Base-by-base conservation (phyloP, 2,888 invertebrate species). In the Drosophila bunnanda region DNA sequence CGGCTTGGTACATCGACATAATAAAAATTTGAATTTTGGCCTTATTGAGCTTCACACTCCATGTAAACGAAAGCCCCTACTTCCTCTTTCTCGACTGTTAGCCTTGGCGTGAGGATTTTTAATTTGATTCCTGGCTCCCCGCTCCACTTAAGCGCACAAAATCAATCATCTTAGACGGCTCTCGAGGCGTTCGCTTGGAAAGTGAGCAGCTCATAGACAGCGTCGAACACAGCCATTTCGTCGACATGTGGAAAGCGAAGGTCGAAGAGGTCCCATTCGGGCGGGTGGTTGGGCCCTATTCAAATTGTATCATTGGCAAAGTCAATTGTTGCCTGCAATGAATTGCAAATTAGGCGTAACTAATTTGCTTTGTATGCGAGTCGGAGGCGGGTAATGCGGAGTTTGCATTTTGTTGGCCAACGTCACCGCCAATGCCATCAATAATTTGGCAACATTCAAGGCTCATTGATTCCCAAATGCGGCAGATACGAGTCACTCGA, bases 291-390 rank as follows among this genome's bases (percentile, higher is more conserved):
- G 28, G 22, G 44, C 4, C 52, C 43, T 61, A 60, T 79, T 82
- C 73, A 62, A 79, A 79, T 73, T 82, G 79, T 79, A 79, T 75
- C 80, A 71, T 52, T 68, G 62, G 75, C 72, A 68, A 78, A 68
- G 74, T 77, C 79, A 76, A 79, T 83, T 82, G 81, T 72, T 68
- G 81, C 62, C 70, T 59, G 77, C 72, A 82, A 80, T 82, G 80
- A 75, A 76, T 72, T 80, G 64, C 79, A 88, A 85, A 87, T 85
- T 88, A 78, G 74, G 85, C 88, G 81, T 81, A 76, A 85, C 81
- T 88, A 85, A 85, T 88, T 85, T 76, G 75, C 75, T 85, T 81
- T 85, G 70, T 71, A 55, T 59, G 69, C 13, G 22, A 30, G 44
- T 30, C 48, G 36, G 20, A 28, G 43, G 17, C 22, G 36, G 43